phyloP scores from a whole-genome alignment of 1,140 invertebrate species.

The Coelopa frigida region DNA sequence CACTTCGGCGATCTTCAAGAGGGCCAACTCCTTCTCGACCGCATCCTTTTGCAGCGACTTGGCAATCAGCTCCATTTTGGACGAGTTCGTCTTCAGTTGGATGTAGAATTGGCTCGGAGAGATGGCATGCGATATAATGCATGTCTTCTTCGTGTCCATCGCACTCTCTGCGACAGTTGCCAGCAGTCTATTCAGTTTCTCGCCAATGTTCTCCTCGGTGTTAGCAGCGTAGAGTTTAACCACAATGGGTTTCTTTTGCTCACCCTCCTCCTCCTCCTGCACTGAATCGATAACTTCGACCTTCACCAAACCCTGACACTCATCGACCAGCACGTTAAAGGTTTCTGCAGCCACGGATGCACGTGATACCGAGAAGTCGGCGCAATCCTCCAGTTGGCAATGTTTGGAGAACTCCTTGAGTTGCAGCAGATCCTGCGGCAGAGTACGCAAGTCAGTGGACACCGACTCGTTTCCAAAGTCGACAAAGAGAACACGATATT shows the following conservation, averaged over 20 bases:
- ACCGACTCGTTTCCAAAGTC: slow-evolving; percentile 64
- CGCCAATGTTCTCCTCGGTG: slow-evolving; percentile 22
- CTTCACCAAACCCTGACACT: slow-evolving; percentile 34
- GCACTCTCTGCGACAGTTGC: slow-evolving; percentile 12
- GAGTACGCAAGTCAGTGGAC: slow-evolving; percentile 50
- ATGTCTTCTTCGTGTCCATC: slow-evolving; percentile 15
- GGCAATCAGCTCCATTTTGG: slow-evolving; percentile 54
- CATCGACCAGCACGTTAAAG: slow-evolving; percentile 28
- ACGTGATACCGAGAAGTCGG: slow-evolving; percentile 1
- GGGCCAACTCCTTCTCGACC: slow-evolving; percentile 16
- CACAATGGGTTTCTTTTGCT: slow-evolving; percentile 12
- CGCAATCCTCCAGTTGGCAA: slow-evolving; percentile 35
- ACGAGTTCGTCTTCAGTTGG: slow-evolving; percentile 54
- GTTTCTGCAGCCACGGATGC: slow-evolving; percentile 16
- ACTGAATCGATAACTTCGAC: slow-evolving; percentile 30
- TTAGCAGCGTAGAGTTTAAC: slow-evolving; percentile 23
- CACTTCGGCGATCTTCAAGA: slow-evolving; percentile 26
- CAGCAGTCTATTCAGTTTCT: slow-evolving; percentile 26
- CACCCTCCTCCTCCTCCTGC: too few species aligned
- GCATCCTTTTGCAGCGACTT: slow-evolving; percentile 43
- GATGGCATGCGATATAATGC: slow-evolving; percentile 54
- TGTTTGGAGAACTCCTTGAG: slow-evolving; percentile 53
- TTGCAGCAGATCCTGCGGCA: slow-evolving; percentile 56
- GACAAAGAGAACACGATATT: slow-evolving; percentile 56
- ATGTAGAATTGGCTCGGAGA: slow-evolving; percentile 65